These are phyloP conservation scores for Tragulus kanchil DNA, from an alignment of 2,113 vertebrate species.

Conservation along the genomic window DNA sequence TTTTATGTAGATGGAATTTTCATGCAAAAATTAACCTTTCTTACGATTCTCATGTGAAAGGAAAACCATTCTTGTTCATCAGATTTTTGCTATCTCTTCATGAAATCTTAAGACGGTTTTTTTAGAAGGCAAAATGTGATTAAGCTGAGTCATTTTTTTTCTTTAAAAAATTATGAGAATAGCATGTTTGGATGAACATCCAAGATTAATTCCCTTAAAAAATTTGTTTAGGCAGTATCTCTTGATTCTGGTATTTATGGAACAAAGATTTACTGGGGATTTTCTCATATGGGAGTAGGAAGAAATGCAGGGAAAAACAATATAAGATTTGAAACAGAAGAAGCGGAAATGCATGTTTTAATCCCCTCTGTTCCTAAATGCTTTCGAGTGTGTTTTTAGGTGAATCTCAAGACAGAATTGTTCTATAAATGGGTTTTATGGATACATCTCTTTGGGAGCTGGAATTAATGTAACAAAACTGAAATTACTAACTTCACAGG, in stretches of 20 bases:
- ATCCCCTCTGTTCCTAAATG: not conserved
- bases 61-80: slow-evolving; percentile 61
- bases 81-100: slow-evolving; percentile 65
- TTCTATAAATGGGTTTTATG: not conserved
- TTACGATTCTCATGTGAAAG: slow-evolving; percentile 62
- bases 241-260: slow-evolving; percentile 15
- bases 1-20: slow-evolving; percentile 75
- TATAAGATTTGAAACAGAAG: not conserved
- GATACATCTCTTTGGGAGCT: not conserved
- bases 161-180: slow-evolving; percentile 39
- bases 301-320: not conserved
- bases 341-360: not conserved
- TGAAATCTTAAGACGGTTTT: slow-evolving; percentile 44
- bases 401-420: not conserved
- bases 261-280: not conserved
- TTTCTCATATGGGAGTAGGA: not conserved
- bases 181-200: slow-evolving; percentile 50
- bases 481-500: not conserved
- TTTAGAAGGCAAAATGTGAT: slow-evolving; percentile 68
- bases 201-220: slow-evolving; percentile 52
- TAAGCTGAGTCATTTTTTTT: slow-evolving; percentile 68
- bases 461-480: not conserved
- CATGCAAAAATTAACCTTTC: slow-evolving; percentile 81
- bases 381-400: not conserved
- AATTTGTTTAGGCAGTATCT: not conserved